Evolutionary conservation across 2,888 invertebrate genomes (phyloP).

Genomic region (Pachliopta kotzebuea): DNA sequence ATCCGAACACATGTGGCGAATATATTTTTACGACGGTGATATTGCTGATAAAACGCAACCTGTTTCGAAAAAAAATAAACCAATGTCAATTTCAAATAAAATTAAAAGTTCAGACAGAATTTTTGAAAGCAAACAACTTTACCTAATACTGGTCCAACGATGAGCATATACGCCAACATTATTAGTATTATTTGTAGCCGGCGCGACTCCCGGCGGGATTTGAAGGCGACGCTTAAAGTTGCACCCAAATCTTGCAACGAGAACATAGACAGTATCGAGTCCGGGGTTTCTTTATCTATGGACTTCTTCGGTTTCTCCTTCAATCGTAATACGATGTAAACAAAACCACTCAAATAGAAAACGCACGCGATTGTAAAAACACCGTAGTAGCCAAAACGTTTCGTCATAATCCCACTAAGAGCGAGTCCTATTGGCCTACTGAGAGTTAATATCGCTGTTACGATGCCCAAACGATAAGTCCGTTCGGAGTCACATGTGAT

Average conservation of each 20-base stretch:
- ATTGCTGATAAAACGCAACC: conserved; percentile 34
- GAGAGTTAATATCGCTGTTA: conserved; percentile 77
- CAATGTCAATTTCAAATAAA: no score
- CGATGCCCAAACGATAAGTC: conserved; percentile 82
- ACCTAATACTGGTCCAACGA: conserved; percentile 77
- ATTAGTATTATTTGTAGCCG: conserved; percentile 67
- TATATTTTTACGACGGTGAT: conserved; percentile 40
- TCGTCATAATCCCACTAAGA: conserved; percentile 78
- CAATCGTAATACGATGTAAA: conserved; percentile 66
- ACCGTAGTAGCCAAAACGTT: conserved; percentile 71
- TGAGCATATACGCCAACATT: conserved; percentile 72
- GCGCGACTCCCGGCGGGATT: conserved; percentile 54
- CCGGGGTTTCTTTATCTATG: conserved; percentile 52
- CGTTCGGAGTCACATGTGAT: conserved; percentile 81
- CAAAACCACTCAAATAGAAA: conserved; percentile 67
- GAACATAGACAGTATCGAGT: conserved; percentile 57
- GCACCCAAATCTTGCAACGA: conserved; percentile 64
- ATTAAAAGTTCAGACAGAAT: no score
- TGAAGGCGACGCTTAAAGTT: conserved; percentile 73
- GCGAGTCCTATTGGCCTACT: conserved; percentile 77
- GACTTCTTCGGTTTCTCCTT: conserved; percentile 60
- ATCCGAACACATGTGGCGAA: conserved; percentile 46
- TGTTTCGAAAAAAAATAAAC: conserved; percentile 21
- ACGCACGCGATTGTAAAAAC: conserved; percentile 68
- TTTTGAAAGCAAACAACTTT: conserved; percentile 32